phyloP scores from a whole-genome alignment of 1,140 invertebrate species.

The Heliothis virescens region DNA sequence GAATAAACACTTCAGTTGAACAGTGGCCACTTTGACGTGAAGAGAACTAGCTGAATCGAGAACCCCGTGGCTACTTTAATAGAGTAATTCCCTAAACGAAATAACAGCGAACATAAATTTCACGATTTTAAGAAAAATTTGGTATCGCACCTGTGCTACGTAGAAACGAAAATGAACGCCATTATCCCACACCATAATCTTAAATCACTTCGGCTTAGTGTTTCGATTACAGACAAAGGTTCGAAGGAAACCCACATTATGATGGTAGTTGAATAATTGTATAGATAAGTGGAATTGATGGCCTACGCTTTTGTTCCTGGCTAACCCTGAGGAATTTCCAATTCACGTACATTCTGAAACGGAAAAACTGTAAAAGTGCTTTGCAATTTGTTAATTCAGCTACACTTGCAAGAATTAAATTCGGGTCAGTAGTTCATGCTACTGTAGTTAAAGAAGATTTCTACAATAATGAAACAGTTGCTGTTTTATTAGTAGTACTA shows the following conservation, averaged over 20 bases:
- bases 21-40: constrained; percentile 14
- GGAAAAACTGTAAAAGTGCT: constrained; percentile 3
- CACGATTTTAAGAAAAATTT: constrained; percentile 70
- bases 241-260: constrained; percentile 80
- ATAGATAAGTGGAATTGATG: constrained; percentile 80
- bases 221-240: constrained; percentile 83
- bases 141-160: constrained; percentile 70
- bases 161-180: constrained; percentile 73
- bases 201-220: constrained; percentile 83
- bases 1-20: constrained; percentile 17
- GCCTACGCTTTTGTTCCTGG: constrained; percentile 53
- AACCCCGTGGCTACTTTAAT: constrained; percentile 10
- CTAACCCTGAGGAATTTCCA: constrained; percentile 5
- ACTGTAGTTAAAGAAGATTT: too few species aligned
- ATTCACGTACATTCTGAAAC: not conserved
- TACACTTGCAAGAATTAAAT: not conserved
- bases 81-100: constrained; percentile 57
- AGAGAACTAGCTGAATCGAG: constrained; percentile 3
- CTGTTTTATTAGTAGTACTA: too few species aligned
- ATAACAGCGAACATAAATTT: constrained; percentile 66
- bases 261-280: constrained; percentile 82
- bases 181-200: constrained; percentile 83
- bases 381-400: constrained; percentile 10
- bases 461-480: too few species aligned
- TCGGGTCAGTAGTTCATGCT: too few species aligned